A percentile compares a stretch with the other conserved stretches of the same genome.
phyloP scores from a whole-genome alignment of 2,888 invertebrate genomes.

The Octodonta nipae region DNA sequence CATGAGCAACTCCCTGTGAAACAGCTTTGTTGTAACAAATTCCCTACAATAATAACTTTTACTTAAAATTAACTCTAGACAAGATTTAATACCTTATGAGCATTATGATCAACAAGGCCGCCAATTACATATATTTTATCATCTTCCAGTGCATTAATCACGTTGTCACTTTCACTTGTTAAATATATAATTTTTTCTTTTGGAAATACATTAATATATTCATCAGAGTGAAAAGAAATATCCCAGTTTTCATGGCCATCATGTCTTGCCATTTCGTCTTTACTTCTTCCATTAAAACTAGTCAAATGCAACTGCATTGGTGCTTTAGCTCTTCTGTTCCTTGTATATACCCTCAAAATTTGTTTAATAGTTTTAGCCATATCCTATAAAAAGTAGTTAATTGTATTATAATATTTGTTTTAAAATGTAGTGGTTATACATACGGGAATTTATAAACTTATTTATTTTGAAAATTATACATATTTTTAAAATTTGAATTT shows the following conservation, averaged over 20 bases:
- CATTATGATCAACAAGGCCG: slow-evolving; percentile 93
- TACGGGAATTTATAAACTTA: too few species aligned
- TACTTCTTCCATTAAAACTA: slow-evolving; percentile 61
- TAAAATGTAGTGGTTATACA: too few species aligned
- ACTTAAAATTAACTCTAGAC: neutral
- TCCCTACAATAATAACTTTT: slow-evolving; percentile 45
- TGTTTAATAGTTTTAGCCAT: slow-evolving; percentile 82
- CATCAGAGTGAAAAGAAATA: slow-evolving; percentile 55
- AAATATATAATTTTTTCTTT: slow-evolving; percentile 77
- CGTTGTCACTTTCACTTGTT: slow-evolving; percentile 84
- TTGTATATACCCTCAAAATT: slow-evolving; percentile 77
- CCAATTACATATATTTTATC: slow-evolving; percentile 86
- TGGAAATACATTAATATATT: slow-evolving; percentile 57
- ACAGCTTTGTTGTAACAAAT: slow-evolving; percentile 70
- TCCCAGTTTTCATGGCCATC: slow-evolving; percentile 89
- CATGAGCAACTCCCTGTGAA: slow-evolving; percentile 66
- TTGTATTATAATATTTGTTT: too few species aligned
- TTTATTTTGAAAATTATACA: too few species aligned
- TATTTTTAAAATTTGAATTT: too few species aligned
- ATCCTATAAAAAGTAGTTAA: slow-evolving; percentile 41
- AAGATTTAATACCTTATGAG: slow-evolving; percentile 60
- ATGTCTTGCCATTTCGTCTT: slow-evolving; percentile 62
- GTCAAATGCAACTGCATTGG: slow-evolving; percentile 76
- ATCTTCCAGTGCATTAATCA: slow-evolving; percentile 60
- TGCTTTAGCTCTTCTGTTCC: slow-evolving; percentile 66